These are phyloP conservation scores for Discoglossus pictus DNA, from an alignment of 2,797 vertebrate genomes.

Conservation along the genomic window DNA sequence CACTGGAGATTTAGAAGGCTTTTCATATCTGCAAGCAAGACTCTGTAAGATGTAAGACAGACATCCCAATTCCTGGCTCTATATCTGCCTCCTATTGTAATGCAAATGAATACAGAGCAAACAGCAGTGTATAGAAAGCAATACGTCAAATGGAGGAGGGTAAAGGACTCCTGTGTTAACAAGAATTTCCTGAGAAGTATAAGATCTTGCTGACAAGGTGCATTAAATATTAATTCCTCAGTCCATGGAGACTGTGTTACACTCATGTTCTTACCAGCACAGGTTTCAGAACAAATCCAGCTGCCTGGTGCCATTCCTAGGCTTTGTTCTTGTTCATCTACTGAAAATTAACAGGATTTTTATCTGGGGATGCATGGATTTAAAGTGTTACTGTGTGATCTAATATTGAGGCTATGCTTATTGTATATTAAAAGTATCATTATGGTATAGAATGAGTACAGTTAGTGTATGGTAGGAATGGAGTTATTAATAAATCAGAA, in stretches of 20 bases:
- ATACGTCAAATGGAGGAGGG: conserved; percentile 52
- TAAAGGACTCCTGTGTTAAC: conserved; percentile 60
- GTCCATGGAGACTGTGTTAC: conserved; percentile 74
- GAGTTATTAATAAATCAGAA: too few species aligned
- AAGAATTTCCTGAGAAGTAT: conserved; percentile 63
- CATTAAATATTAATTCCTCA: conserved; percentile 79
- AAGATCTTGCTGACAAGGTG: conserved; percentile 75
- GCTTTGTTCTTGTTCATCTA: conserved; percentile 47
- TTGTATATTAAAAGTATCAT: too few species aligned
- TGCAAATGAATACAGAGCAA: conserved; percentile 53
- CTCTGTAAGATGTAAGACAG: conserved; percentile 48
- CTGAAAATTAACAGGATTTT: conserved; percentile 43
- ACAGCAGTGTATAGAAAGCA: conserved; percentile 51
- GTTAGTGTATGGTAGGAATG: too few species aligned
- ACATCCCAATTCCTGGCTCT: conserved; percentile 49
- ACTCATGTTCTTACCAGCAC: conserved; percentile 57
- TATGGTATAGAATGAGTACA: not conserved
- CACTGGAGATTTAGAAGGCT: too few species aligned
- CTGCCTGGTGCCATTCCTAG: conserved; percentile 46
- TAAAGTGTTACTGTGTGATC: conserved; percentile 36
- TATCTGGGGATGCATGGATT: conserved; percentile 29
- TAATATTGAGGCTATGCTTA: too few species aligned
- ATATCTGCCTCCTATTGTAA: conserved; percentile 47
- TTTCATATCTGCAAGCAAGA: too few species aligned
- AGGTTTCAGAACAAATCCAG: conserved; percentile 50